Percentiles rank a stretch among this genome's conserved stretches.
Conservation (phyloP, 2,797 vertebrate genomes). For the Peromyscus attwateri region DNA sequence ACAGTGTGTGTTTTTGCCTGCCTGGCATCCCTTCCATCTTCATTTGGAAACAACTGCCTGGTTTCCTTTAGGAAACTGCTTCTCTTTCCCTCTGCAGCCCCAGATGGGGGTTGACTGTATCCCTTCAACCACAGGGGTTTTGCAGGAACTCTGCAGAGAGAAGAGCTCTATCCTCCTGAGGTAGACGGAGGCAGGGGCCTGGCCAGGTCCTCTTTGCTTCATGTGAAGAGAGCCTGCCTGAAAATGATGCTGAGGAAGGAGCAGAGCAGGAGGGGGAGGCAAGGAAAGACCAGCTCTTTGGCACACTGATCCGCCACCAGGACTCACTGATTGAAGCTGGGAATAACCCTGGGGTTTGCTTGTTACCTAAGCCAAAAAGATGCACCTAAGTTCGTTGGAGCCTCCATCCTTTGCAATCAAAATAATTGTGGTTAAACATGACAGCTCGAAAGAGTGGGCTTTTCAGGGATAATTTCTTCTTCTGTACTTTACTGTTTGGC, state of each 20-base stretch:
- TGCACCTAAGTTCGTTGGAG: background rate
- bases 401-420: background rate
- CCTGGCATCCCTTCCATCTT: slow-evolving; percentile 28
- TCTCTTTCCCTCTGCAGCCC: background rate
- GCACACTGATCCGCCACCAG: background rate
- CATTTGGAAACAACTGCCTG: slow-evolving; percentile 48
- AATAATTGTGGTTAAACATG: background rate
- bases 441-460: background rate
- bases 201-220: background rate
- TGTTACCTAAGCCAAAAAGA: background rate
- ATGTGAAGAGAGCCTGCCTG: background rate
- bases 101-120: background rate
- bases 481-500: background rate
- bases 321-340: background rate
- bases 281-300: background rate
- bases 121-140: background rate
- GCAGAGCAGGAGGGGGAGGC: background rate
- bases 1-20: slow-evolving; percentile 53
- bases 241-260: background rate
- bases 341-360: background rate
- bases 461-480: background rate
- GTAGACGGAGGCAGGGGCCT: background rate
- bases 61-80: slow-evolving; percentile 22
- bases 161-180: background rate
- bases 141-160: background rate